phyloP scores from a whole-genome alignment of 1,140 invertebrate species.

The Megalonaias nervosa region DNA sequence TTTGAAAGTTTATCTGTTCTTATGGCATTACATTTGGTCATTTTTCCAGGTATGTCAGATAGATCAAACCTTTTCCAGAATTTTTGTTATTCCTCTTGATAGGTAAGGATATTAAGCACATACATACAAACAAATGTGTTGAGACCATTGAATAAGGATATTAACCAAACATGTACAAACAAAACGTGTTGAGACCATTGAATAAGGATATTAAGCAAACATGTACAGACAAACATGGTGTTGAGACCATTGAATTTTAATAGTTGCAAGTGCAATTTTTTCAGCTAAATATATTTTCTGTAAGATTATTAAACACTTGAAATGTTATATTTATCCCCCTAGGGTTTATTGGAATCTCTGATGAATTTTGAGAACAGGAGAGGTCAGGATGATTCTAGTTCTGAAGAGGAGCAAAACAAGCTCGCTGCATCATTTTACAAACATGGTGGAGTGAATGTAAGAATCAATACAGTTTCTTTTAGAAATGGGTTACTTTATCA shows the following conservation, averaged over 20 bases:
- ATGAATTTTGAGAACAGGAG: conserved; percentile 67
- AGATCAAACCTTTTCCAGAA: too few species aligned
- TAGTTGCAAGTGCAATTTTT: not conserved
- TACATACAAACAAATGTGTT: not conserved
- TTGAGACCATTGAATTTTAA: not conserved
- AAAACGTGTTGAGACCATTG: not conserved
- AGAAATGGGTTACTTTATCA: conserved; percentile 1
- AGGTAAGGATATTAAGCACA: not conserved
- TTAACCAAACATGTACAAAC: not conserved
- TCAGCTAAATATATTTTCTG: not conserved
- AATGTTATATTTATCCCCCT: conserved; percentile 21
- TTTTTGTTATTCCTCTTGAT: too few species aligned
- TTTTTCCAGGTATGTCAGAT: too few species aligned
- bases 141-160: not conserved
- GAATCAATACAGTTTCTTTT: not conserved
- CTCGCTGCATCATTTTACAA: conserved; percentile 63
- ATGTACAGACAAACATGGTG: not conserved
- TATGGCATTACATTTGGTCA: too few species aligned
- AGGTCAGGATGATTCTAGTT: conserved; percentile 57
- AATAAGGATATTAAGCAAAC: not conserved
- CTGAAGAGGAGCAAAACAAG: conserved; percentile 64
- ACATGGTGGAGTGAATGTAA: conserved; percentile 66
- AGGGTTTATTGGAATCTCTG: conserved; percentile 59
- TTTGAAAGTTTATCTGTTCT: too few species aligned
- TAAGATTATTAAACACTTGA: conserved; percentile 19